Base-by-base conservation (phyloP, 2,113 vertebrate genomes). In the Glareola pratincola region DNA sequence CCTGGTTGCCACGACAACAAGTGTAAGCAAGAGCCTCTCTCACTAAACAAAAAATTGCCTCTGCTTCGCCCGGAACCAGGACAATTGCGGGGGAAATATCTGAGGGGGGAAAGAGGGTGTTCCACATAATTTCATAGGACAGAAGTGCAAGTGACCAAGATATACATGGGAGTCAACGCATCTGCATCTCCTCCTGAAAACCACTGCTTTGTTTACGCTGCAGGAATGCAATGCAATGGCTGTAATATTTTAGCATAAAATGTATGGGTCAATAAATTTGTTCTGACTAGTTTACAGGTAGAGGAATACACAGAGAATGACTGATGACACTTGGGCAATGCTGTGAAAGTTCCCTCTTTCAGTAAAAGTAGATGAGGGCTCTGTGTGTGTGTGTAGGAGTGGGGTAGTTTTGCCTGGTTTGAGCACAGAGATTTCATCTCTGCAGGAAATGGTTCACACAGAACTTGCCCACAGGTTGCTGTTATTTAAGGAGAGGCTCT, bases 371-470 rank as follows among this genome's bases (percentile, higher is more conserved):
- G 27, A 41, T 29, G 34, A 85, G 7, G 22, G 13, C 9, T 60
- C 3, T 39, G 3, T 56, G 10, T 50, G 4, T 17, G 7, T 63
- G 23, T 30, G 20, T 39, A 41, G 14, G 24, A 82, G 22, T 14
- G n/a, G 7, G 17, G 21, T 47, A 80, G 3, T 29, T 69, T 60
- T 69, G 45, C 22, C 39, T 39, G 4, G 7, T 39, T 81, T 8
- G 3, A 29, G 4, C 53, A 15, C 15, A 29, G 37, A 69, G n/a
- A 20, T 71, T 80, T 50, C 56, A 84, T 53, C 43, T 84, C 27
- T 54, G 18, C 1, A 2, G 18, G 32, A 51, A 51, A 50, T 0
- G 0, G 3, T 47, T 95, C n/a, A 30, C 26, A 47, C 14, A 45
- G 30, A 93, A 90, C 7, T 60, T 69, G 18, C 22, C 68, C 45